Conservation (phyloP, 1,140 invertebrate species). For the Phymastichus coffea region DNA sequence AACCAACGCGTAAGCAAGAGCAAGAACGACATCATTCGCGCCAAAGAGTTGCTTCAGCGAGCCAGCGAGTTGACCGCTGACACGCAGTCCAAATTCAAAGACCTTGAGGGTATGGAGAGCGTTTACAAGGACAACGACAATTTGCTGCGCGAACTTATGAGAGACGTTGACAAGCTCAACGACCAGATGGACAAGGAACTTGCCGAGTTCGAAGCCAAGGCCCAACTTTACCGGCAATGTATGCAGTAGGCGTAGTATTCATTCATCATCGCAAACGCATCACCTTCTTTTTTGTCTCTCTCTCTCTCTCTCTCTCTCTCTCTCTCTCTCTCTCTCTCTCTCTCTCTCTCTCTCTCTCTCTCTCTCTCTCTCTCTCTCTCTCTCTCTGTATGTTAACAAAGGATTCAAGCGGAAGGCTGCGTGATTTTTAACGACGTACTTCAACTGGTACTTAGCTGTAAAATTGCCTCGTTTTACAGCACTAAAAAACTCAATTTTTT, state of each 20-base stretch:
- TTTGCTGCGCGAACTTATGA: conserved; percentile 43
- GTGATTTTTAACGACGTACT: background rate
- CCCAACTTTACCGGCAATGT: conserved; percentile 47
- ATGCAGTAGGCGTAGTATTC: background rate
- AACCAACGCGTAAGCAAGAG: conserved; percentile 64
- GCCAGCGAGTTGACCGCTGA: conserved; percentile 76
- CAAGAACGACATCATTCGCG: conserved; percentile 68
- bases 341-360: no score
- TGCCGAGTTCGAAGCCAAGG: conserved; percentile 45
- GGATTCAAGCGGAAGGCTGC: no score
- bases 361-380: no score
- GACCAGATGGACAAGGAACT: conserved; percentile 45
- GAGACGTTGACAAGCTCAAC: conserved; percentile 43
- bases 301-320: no score
- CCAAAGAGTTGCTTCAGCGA: conserved; percentile 69
- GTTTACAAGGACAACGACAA: conserved; percentile 53
- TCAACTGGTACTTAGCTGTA: conserved; percentile 23
- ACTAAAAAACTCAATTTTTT: no score
- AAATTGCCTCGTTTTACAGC: no score
- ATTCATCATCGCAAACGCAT: background rate
- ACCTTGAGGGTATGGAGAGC: conserved; percentile 65
- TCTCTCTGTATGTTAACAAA: no score
- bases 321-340: no score
- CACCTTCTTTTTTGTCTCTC: no score
- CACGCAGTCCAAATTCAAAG: conserved; percentile 72